Conservation (phyloP, 1,140 invertebrate species). For the Chrysoperla carnea region DNA sequence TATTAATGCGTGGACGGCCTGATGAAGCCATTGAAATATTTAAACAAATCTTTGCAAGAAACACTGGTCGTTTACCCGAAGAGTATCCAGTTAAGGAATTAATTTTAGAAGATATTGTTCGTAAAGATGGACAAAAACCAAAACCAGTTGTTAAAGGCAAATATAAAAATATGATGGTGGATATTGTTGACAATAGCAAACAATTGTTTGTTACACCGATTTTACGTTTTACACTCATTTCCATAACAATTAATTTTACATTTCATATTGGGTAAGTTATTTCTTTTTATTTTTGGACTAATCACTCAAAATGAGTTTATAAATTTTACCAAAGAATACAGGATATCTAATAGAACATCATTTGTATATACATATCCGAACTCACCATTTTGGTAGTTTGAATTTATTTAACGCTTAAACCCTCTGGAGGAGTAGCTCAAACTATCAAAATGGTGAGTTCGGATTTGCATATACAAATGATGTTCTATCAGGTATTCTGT, state of each 20-base stretch:
- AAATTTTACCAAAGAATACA: no score
- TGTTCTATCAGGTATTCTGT: no score
- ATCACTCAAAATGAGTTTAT: no score
- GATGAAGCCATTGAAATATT: slow-evolving; percentile 66
- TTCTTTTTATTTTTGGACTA: neutral
- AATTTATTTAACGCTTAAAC: no score
- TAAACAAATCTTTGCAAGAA: slow-evolving; percentile 57
- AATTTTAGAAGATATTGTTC: slow-evolving; percentile 33
- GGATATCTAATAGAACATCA: no score
- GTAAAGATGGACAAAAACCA: slow-evolving; percentile 20
- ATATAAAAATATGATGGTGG: slow-evolving; percentile 47
- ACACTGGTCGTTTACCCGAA: slow-evolving; percentile 52
- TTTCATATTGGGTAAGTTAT: slow-evolving; percentile 61
- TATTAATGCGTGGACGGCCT: slow-evolving; percentile 55
- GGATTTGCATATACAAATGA: no score
- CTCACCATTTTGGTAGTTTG: no score
- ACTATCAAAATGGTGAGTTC: no score
- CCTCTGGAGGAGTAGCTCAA: no score
- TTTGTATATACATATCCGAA: no score
- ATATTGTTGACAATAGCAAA: slow-evolving; percentile 63
- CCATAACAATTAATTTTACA: slow-evolving; percentile 72
- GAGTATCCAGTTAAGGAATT: slow-evolving; percentile 62
- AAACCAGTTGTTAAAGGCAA: slow-evolving; percentile 37
- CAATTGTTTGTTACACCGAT: slow-evolving; percentile 61
- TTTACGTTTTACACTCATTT: slow-evolving; percentile 61